A percentile compares a stretch with the other conserved stretches of the same genome.
phyloP scores from a whole-genome alignment of 2,113 vertebrate genomes.

The Thermophis baileyi region DNA sequence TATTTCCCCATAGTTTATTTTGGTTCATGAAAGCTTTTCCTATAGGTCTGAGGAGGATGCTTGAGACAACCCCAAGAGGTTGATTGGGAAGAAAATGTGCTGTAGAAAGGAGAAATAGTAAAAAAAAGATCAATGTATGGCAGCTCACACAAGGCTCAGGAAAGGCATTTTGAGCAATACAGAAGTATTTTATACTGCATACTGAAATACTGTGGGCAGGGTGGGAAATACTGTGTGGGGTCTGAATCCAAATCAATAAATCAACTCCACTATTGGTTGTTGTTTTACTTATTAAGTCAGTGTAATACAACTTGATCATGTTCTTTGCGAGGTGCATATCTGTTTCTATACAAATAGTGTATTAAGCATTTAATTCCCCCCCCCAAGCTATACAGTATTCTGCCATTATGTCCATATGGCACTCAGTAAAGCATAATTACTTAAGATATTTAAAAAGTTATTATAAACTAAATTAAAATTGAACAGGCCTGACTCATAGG shows the following conservation, averaged over 20 bases:
- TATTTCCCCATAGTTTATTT: background rate
- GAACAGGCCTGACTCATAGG: background rate
- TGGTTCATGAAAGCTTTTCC: background rate
- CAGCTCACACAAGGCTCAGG: background rate
- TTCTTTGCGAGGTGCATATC: background rate
- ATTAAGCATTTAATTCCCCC: background rate
- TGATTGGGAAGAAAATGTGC: background rate
- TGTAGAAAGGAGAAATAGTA: background rate
- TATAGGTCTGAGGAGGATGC: background rate
- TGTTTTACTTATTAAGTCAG: background rate
- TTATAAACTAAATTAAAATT: background rate
- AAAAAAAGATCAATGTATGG: background rate
- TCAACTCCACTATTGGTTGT: background rate
- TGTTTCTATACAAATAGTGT: background rate
- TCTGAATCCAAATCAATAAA: background rate
- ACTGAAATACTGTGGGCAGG: background rate
- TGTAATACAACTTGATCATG: background rate
- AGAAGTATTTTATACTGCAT: background rate
- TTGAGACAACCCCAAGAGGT: background rate
- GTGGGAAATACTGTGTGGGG: background rate
- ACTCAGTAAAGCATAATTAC: background rate
- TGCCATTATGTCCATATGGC: background rate
- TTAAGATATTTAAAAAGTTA: background rate
- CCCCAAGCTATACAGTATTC: background rate
- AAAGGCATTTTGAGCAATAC: background rate